Evolutionary conservation across 1,140 invertebrate species (phyloP).

Genomic region (Aphelenchoides avenae): DNA sequence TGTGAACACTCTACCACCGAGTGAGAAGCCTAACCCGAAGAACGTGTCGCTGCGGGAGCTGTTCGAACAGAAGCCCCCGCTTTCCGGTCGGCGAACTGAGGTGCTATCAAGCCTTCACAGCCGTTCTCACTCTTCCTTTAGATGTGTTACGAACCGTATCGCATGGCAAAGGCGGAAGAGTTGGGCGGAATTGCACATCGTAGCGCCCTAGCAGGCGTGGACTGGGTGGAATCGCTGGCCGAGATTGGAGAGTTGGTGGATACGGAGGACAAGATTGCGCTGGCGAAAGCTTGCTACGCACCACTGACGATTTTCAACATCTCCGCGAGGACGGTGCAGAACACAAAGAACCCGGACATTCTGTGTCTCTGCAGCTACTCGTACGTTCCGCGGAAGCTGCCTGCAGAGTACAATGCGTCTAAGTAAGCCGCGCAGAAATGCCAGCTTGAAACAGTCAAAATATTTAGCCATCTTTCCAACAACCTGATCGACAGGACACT

Average conservation of each 20-base stretch:
- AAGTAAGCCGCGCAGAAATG: slow-evolving; percentile 40
- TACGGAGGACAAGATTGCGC: slow-evolving; percentile 55
- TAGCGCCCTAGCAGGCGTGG: slow-evolving; percentile 55
- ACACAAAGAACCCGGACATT: slow-evolving; percentile 58
- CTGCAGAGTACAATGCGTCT: slow-evolving; percentile 52
- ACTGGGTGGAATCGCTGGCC: slow-evolving; percentile 55
- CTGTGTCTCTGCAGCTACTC: slow-evolving; percentile 52
- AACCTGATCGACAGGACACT: slow-evolving; percentile 56
- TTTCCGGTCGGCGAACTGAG: slow-evolving; percentile 42
- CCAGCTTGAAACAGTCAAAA: background rate
- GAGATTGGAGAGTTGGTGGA: slow-evolving; percentile 53
- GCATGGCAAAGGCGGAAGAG: slow-evolving; percentile 56
- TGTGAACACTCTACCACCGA: slow-evolving; percentile 2
- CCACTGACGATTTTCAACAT: slow-evolving; percentile 59
- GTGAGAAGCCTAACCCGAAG: slow-evolving; percentile 11
- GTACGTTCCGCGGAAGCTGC: slow-evolving; percentile 53
- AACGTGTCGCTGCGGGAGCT: slow-evolving; percentile 51
- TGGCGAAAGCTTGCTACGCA: slow-evolving; percentile 55
- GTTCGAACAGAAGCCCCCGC: slow-evolving; percentile 53
- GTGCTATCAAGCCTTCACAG: slow-evolving; percentile 15
- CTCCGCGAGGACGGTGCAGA: slow-evolving; percentile 56
- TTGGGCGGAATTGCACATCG: slow-evolving; percentile 54
- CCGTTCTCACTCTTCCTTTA: slow-evolving; percentile 17
- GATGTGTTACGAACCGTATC: slow-evolving; percentile 58
- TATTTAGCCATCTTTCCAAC: slow-evolving; percentile 58